A percentile compares a stretch with the other conserved stretches of the same genome.
phyloP scores from a whole-genome alignment of 2,888 invertebrate genomes.

The Troides helena region DNA sequence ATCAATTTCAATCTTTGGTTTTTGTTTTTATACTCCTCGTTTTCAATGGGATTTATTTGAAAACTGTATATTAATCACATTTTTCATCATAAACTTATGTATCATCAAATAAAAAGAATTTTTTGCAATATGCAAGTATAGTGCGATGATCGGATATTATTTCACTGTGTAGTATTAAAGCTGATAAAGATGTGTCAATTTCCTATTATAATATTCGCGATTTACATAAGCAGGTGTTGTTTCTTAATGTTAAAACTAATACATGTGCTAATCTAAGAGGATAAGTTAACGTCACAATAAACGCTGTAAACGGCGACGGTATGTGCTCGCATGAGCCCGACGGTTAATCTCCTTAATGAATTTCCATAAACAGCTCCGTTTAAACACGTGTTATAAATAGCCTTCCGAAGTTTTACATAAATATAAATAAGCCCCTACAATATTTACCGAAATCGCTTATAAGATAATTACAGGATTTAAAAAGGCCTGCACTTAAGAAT shows the following conservation, averaged over 20 bases:
- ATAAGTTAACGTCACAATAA: slow-evolving; percentile 35
- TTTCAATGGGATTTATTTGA: too few species aligned
- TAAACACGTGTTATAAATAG: slow-evolving; percentile 4
- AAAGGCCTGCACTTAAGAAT: not conserved
- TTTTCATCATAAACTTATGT: too few species aligned
- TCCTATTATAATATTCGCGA: not conserved
- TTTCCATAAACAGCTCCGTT: slow-evolving; percentile 52
- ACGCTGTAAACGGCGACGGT: slow-evolving; percentile 39
- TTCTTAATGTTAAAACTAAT: slow-evolving; percentile 11
- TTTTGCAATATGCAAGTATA: too few species aligned
- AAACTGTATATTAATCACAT: too few species aligned
- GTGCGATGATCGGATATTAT: not conserved
- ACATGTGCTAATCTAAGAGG: slow-evolving; percentile 17
- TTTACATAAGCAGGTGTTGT: not conserved
- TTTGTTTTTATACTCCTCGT: too few species aligned
- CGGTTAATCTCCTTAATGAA: slow-evolving; percentile 63
- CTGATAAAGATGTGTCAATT: not conserved
- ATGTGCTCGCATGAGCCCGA: slow-evolving; percentile 39
- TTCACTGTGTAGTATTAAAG: not conserved
- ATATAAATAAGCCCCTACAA: not conserved
- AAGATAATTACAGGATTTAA: not conserved
- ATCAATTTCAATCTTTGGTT: too few species aligned
- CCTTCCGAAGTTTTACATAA: not conserved
- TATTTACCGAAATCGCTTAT: not conserved
- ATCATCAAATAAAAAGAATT: too few species aligned